phyloP scores from a whole-genome alignment of 2,113 vertebrate genomes.

The Henicopernis longicauda region DNA sequence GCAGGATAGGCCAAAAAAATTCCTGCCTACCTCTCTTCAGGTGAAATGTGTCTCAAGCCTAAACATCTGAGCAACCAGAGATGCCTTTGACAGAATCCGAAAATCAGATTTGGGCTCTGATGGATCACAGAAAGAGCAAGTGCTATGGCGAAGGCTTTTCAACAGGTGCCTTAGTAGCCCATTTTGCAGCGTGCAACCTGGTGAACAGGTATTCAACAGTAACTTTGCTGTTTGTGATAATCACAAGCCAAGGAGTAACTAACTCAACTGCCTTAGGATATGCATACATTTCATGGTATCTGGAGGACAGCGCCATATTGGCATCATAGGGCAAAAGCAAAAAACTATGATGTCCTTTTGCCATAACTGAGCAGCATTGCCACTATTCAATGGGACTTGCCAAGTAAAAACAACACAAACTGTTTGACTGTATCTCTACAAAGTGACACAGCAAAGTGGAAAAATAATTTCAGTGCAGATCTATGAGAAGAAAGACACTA shows the following conservation, averaged over 20 bases:
- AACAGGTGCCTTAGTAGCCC: neutral
- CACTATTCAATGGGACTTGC: neutral
- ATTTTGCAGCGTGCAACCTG: rapidly evolving
- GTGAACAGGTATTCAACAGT: neutral
- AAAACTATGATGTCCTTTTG: neutral
- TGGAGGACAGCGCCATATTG: neutral
- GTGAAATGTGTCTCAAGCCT: neutral
- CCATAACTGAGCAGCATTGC: neutral
- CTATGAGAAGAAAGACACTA: neutral
- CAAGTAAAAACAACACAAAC: neutral
- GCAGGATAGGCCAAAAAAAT: neutral
- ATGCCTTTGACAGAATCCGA: neutral
- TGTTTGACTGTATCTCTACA: neutral
- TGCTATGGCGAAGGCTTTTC: neutral
- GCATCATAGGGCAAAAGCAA: rapidly evolving
- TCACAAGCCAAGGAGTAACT: neutral
- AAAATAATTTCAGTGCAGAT: neutral
- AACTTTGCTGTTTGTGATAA: neutral
- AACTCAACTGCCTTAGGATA: neutral
- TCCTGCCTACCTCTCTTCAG: neutral
- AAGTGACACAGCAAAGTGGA: neutral
- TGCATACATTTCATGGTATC: too few relatives aligned
- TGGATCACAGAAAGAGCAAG: neutral
- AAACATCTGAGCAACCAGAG: neutral
- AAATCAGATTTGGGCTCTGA: neutral